Evolutionary conservation across 2,888 invertebrate species (phyloP), one percentile per base, ranked within the genome.

Genomic region (Drosophila trichaetosa): DNA sequence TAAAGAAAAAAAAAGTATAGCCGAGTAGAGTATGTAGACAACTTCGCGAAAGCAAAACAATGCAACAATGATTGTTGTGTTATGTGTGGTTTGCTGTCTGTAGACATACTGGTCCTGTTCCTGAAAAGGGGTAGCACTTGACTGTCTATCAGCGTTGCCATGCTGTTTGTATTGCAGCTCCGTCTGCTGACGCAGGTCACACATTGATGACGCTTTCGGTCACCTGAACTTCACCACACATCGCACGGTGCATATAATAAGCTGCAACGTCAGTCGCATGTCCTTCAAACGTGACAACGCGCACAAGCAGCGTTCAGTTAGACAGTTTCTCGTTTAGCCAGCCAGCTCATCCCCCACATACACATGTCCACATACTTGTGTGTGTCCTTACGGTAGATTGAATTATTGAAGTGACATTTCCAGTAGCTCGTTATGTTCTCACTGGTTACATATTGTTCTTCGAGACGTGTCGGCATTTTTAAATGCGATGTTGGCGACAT

Each of bases 261-360:
- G 8, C 27, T 56, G 38, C 56, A 29, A 13, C 38, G 27, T 38
- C n/a, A 29, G 38, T 56, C 56, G 38, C 38, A 56, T 56, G 56
- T 13, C 38, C n/a, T 29, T 29, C 36, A 56, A 56, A 56, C 38
- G 56, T 56, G 54, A 56, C 38, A 27, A n/a, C n/a, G 38, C 27
- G 38, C 54, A 4, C 18, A 51, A n/a, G 38, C 27, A 27, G 13
- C n/a, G 27, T 29, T 29, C 27, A 38, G 24, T 29, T 38, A 29
- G n/a, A 29, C 11, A 38, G 24, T 46, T 38, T 13, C 38, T 27
- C 56, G n/a, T 56, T 13, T 18, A 54, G 24, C 4, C 10, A 24
- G 24, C 53, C 21, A 53, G 3, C 24, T 16, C 53, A 24, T 24
- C 21, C 16, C 16, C 11, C 49, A 27, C 49, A 49, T 0, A 5